Percentiles rank a stretch among this genome's conserved stretches.
phyloP scores from a whole-genome alignment of 2,797 vertebrate species.

The Zalophus californianus region DNA sequence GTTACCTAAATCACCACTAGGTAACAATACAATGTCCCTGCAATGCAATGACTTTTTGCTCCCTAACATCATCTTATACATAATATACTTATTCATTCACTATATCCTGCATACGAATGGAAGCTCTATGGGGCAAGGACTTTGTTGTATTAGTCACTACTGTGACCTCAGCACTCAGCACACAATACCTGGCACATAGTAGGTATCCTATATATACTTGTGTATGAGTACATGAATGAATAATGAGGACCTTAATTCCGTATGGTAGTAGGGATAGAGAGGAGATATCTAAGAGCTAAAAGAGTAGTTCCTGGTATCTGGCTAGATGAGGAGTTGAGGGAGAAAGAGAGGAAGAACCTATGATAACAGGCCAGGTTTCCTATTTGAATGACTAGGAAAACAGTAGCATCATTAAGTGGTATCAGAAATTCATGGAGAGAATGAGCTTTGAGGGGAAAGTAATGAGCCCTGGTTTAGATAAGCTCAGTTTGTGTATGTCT shows the following conservation, averaged over 20 bases:
- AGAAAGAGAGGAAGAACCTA: neutral
- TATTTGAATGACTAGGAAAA: neutral
- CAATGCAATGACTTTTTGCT: neutral
- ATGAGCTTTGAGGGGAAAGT: neutral
- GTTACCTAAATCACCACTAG: neutral
- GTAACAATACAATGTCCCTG: neutral
- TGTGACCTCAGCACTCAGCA: neutral
- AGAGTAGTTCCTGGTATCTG: neutral
- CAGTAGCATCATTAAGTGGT: neutral
- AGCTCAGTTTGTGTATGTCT: neutral
- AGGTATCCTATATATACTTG: neutral
- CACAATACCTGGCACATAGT: neutral
- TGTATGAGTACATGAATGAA: neutral
- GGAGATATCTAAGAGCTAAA: neutral
- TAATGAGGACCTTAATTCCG: neutral
- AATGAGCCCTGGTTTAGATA: neutral
- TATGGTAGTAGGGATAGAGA: neutral
- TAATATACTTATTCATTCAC: neutral
- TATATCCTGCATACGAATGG: neutral
- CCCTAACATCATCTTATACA: neutral
- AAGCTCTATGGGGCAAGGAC: neutral
- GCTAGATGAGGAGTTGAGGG: neutral
- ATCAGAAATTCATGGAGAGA: conserved; percentile 21
- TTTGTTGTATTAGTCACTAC: neutral
- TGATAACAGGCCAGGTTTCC: neutral